Base-by-base conservation (phyloP, 2,113 vertebrate genomes). In the Mixornis gularis region DNA sequence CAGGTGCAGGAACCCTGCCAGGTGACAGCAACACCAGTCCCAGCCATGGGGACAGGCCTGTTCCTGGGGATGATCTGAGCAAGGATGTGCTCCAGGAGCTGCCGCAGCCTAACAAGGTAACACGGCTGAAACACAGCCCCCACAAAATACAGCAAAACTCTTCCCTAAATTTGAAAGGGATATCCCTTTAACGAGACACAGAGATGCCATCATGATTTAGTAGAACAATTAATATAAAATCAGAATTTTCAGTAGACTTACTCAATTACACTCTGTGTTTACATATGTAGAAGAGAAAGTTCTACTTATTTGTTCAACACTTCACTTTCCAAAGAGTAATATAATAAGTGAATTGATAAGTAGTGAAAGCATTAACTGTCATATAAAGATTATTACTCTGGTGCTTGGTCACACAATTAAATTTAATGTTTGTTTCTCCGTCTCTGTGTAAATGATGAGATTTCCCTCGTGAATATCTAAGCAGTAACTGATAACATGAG, bases 301-400 rank as follows among this genome's bases (percentile, higher is more conserved):
- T 68, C 84, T 94, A 66, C 85, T 53, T 95, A 64, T 91, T 95
- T 90, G 70, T 85, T 90, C 93, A 89, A 79, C 79, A 76, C 73
- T 97, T 94, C 90, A 95, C 69, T 95, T 96, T 89, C 91, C 94
- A 94, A 88, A 96, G 84, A 95, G 44, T 72, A 89, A 85, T 70
- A 85, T 91, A 90, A 87, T 83, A 94, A 97, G 68, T 81, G 94
- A 96, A 97, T 92, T 97, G 96, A 95, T 97, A 95, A 96, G 93
- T 96, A 96, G 95, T 95, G 95, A 96, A 97, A 97, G 92, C 96
- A 96, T 95, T 96, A 96, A 95, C 92, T 95, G 83, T 95, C 91
- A 56, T 92, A 60, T 94, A 96, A 96, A 97, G 94, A 97, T 97
- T 96, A 96, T 78, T 88, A 92, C 71, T 96, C 77, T 46, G 92